phyloP scores from a whole-genome alignment of 2,888 invertebrate species.

The Drosophila peninsularis region DNA sequence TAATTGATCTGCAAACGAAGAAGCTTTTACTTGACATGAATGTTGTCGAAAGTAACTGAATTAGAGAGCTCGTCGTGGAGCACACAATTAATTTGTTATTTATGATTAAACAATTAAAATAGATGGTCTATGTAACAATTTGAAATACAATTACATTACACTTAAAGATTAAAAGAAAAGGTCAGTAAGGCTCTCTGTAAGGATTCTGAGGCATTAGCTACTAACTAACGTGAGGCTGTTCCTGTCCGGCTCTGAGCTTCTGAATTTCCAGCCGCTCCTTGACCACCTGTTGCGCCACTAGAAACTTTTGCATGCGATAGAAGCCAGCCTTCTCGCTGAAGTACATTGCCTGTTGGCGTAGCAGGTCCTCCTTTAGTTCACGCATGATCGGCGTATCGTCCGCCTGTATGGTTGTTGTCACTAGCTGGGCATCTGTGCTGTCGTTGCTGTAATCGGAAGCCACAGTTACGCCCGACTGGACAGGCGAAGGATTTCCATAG shows the following conservation, averaged over 20 bases:
- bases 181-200: background rate
- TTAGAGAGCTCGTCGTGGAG: background rate
- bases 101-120: conserved; percentile 40
- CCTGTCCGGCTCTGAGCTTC: conserved; percentile 18
- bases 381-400: conserved; percentile 50
- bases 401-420: conserved; percentile 47
- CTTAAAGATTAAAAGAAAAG: conserved; percentile 15
- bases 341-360: conserved; percentile 76
- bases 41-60: conserved; percentile 52
- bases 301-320: conserved; percentile 80
- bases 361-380: conserved; percentile 64
- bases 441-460: conserved; percentile 51
- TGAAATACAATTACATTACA: conserved; percentile 45
- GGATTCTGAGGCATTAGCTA: background rate
- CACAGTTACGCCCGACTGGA: conserved; percentile 33
- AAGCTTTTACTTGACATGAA: conserved; percentile 71
- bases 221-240: conserved; percentile 12
- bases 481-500: conserved; percentile 28
- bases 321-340: conserved; percentile 77
- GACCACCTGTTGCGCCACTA: conserved; percentile 74
- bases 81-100: conserved; percentile 37
- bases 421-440: conserved; percentile 47
- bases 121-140: conserved; percentile 44
- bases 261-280: conserved; percentile 60
- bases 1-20: conserved; percentile 71